Conservation (phyloP, 2,113 vertebrate species). For the Paratilapia polleni region DNA sequence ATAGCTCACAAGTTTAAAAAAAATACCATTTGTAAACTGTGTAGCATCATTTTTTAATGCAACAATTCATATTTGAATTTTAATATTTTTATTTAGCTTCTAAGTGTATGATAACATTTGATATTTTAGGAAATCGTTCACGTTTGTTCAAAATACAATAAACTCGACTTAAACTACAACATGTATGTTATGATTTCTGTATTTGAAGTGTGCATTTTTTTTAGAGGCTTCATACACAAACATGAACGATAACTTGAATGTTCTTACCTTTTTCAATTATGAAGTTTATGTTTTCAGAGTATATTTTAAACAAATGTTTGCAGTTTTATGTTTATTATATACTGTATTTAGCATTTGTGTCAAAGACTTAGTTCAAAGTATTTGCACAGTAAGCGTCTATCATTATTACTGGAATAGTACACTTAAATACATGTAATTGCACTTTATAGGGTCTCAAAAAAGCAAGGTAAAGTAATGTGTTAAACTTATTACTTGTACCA, state of each 20-base stretch:
- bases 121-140: neutral
- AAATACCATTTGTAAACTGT: neutral
- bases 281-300: neutral
- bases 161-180: neutral
- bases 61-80: neutral
- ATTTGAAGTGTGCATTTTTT: neutral
- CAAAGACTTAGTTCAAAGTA: neutral
- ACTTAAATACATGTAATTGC: neutral
- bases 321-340: neutral
- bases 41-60: neutral
- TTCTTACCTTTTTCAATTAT: neutral
- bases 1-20: neutral
- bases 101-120: neutral
- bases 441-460: neutral
- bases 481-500: neutral
- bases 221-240: neutral
- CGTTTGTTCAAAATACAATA: neutral
- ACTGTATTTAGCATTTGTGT: neutral
- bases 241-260: neutral
- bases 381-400: neutral
- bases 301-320: neutral
- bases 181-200: too few relatives aligned
- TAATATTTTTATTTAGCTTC: neutral
- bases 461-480: neutral
- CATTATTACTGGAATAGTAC: neutral